These are phyloP conservation scores for Phocides pigmalion DNA, from an alignment of 1,140 invertebrate genomes.

Conservation along the genomic window DNA sequence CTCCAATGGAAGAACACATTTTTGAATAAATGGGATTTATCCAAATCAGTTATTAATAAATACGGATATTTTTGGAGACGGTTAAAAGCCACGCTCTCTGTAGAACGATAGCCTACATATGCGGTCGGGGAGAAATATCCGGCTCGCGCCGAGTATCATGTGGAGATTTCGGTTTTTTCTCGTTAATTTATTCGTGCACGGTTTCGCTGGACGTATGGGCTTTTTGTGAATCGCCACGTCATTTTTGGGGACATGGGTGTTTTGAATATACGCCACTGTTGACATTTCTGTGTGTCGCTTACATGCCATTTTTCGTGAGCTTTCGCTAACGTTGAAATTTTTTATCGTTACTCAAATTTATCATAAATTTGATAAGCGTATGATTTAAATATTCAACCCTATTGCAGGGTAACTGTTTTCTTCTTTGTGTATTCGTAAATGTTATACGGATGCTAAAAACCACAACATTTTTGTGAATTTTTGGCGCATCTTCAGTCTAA, in stretches of 20 bases:
- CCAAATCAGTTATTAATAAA: no score
- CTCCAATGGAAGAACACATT: no score
- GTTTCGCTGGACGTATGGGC: slow-evolving; percentile 11
- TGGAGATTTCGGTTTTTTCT: slow-evolving; percentile 39
- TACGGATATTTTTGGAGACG: no score
- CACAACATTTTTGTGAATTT: no score
- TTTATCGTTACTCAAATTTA: not conserved
- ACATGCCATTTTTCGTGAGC: not conserved
- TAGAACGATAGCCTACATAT: not conserved
- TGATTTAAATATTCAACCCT: no score
- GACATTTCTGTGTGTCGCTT: slow-evolving; percentile 4
- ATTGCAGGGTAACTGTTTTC: no score
- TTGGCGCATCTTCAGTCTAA: no score
- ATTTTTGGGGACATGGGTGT: slow-evolving; percentile 23
- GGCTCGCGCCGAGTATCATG: slow-evolving; percentile 40
- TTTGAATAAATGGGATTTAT: no score
- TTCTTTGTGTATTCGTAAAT: no score
- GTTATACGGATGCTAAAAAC: no score
- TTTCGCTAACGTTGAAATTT: not conserved
- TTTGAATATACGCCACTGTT: slow-evolving; percentile 12
- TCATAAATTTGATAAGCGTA: no score
- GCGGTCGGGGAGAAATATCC: slow-evolving; percentile 43
- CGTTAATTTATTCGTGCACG: slow-evolving; percentile 43
- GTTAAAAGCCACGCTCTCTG: not conserved
- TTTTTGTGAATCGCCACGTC: slow-evolving; percentile 21